Conservation (phyloP, 37 sponge, comb jelly and placozoan genomes). For the Amphimedon queenslandica region DNA sequence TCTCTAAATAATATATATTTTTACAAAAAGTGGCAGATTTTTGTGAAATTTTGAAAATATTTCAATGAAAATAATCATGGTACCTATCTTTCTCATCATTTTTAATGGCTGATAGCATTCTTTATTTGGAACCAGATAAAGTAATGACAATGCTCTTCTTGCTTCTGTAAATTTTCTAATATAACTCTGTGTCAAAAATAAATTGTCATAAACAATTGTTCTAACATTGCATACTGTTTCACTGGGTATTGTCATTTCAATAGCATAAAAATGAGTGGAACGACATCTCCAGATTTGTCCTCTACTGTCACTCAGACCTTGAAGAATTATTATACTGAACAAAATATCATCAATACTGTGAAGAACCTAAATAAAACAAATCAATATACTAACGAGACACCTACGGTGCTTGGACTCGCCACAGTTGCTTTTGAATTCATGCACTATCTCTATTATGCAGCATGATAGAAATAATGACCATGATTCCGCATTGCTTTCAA, state of each 20-base stretch:
- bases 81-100: no score
- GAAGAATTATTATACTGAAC: constrained; percentile 50
- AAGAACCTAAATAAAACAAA: constrained; percentile 18
- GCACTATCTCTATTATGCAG: no score
- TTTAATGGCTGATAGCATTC: no score
- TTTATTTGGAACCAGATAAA: background rate
- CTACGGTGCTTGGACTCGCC: no score
- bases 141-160: background rate
- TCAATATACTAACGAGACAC: background rate
- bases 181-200: background rate
- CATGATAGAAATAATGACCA: no score
- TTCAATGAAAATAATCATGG: no score
- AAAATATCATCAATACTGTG: constrained; percentile 32
- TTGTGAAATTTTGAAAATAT: no score
- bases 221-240: background rate
- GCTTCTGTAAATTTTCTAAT: background rate
- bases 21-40: no score
- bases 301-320: constrained; percentile 31
- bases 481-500: no score
- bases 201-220: no score
- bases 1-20: no score
- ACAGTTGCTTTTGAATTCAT: no score
- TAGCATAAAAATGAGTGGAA: constrained; percentile 38
- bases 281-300: constrained; percentile 62
- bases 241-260: constrained; percentile 51